Conservation (phyloP, 2,113 vertebrate species). For the Cricetomys ansorgei region DNA sequence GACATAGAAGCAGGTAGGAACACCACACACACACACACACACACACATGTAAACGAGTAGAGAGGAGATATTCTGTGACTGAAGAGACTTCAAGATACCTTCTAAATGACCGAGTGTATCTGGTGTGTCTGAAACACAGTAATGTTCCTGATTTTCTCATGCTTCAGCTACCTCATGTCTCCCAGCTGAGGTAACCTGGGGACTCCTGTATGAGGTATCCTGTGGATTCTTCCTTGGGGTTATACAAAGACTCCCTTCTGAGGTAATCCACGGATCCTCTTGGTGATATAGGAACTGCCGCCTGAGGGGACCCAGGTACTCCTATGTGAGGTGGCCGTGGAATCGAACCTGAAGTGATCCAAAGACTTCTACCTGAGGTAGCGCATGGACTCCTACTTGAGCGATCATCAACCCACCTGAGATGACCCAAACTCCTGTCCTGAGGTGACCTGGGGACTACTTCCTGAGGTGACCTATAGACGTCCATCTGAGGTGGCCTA, state of each 20-base stretch:
- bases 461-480: not conserved
- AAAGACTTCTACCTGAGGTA: not conserved
- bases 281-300: not conserved
- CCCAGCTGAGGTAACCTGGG: not conserved
- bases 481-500: not conserved
- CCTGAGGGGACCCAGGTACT: not conserved
- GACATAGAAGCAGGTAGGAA: not conserved
- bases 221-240: too few relatives aligned
- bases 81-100: not conserved
- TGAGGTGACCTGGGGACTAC: not conserved
- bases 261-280: not conserved
- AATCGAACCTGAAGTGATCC: not conserved
- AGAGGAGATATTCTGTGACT: not conserved
- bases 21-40: not conserved
- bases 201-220: not conserved
- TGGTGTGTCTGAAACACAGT: not conserved
- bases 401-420: not conserved
- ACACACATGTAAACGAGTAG: not conserved
- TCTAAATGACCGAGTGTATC: not conserved
- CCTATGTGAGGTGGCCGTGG: not conserved
- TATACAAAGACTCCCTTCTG: not conserved
- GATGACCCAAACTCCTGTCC: not conserved
- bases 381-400: not conserved
- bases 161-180: not conserved
- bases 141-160: not conserved